A percentile compares a stretch with the other conserved stretches of the same genome.
These are phyloP conservation scores for Siniperca obscura DNA, from an alignment of 2,797 vertebrate species.

Conservation along the genomic window DNA sequence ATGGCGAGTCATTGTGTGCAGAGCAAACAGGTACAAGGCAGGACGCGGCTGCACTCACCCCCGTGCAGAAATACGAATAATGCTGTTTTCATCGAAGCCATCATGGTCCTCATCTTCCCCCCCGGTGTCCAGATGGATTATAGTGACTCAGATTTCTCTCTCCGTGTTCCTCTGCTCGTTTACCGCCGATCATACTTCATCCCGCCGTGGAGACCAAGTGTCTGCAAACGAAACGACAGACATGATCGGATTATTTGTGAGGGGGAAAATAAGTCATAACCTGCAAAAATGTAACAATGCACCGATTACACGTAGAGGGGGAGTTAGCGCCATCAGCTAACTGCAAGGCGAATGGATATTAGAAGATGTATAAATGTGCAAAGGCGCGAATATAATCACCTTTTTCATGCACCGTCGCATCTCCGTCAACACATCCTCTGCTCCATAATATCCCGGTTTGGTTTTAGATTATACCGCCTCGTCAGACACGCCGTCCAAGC, in stretches of 20 bases:
- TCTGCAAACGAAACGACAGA: background rate
- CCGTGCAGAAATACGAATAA: conserved; percentile 73
- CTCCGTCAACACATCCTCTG: conserved; percentile 37
- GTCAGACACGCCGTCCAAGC: conserved; percentile 43
- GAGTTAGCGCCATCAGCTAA: conserved; percentile 29
- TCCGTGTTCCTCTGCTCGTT: conserved; percentile 42
- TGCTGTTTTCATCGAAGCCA: conserved; percentile 75
- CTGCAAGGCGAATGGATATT: background rate
- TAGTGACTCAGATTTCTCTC: conserved; percentile 57
- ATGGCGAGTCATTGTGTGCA: conserved; percentile 48
- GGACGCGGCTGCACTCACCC: conserved; percentile 78
- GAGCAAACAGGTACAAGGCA: conserved; percentile 26
- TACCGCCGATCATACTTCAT: conserved; percentile 65
- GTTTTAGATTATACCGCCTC: conserved; percentile 56
- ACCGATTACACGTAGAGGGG: background rate
- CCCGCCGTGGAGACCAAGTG: conserved; percentile 23
- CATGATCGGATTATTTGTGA: background rate
- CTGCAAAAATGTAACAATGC: background rate
- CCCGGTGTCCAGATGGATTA: conserved; percentile 60
- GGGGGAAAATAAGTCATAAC: background rate
- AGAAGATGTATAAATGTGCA: background rate
- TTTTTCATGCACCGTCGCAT: conserved; percentile 44
- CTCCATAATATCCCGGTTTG: conserved; percentile 29
- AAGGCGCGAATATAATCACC: conserved; percentile 43
- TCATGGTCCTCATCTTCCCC: conserved; percentile 65